Conservation (phyloP, 1,140 invertebrate genomes). For the Philotrypesis tridentata region DNA sequence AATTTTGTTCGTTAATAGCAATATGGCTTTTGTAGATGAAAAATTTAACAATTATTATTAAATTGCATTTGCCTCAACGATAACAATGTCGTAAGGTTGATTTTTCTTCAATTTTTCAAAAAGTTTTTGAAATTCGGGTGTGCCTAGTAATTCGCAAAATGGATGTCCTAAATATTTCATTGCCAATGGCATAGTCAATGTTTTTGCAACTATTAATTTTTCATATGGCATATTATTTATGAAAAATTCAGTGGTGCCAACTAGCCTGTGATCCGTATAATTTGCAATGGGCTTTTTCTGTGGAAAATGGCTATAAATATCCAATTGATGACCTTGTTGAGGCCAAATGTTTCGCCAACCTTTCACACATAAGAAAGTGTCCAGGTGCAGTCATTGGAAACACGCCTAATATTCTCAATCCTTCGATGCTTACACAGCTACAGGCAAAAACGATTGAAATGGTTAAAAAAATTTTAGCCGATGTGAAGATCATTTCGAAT, state of each 20-base stretch:
- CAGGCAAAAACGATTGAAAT: slow-evolving; percentile 11
- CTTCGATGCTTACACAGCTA: slow-evolving; percentile 13
- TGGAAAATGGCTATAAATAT: slow-evolving; percentile 67
- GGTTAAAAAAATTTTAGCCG: not conserved
- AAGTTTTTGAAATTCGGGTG: slow-evolving; percentile 50
- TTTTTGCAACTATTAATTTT: not conserved
- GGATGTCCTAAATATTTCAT: slow-evolving; percentile 45
- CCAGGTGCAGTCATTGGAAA: slow-evolving; percentile 62
- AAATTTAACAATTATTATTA: not conserved
- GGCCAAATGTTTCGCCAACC: slow-evolving; percentile 65
- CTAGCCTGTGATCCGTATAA: slow-evolving; percentile 60
- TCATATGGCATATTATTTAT: slow-evolving; percentile 54
- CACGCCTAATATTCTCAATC: slow-evolving; percentile 60
- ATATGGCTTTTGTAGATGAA: too few relatives aligned
- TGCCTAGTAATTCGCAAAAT: slow-evolving; percentile 51
- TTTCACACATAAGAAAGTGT: slow-evolving; percentile 66
- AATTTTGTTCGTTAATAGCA: slow-evolving; percentile 11
- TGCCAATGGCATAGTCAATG: not conserved
- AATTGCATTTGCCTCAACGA: slow-evolving; percentile 52
- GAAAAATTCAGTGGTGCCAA: slow-evolving; percentile 32
- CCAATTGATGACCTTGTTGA: slow-evolving; percentile 68
- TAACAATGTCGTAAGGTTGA: slow-evolving; percentile 52
- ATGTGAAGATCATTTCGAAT: not conserved
- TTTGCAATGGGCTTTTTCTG: slow-evolving; percentile 62
- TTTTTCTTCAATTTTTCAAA: slow-evolving; percentile 46